Base-by-base conservation (phyloP, 2,113 vertebrate genomes). In the Arizona elegans region DNA sequence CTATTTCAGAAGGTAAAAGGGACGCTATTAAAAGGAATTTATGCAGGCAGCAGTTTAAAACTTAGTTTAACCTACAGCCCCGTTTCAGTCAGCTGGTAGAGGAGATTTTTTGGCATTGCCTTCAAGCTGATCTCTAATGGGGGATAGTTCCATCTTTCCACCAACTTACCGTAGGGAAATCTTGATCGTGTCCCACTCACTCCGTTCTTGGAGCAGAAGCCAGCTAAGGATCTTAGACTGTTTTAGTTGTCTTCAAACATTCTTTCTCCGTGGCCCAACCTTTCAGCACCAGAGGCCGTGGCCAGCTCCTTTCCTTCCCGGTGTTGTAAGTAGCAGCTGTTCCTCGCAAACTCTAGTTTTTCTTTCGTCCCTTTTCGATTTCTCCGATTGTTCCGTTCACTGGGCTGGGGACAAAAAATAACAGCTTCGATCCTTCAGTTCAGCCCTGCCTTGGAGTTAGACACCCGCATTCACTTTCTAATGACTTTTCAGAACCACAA, bases 221-320 rank as follows among this genome's bases (percentile, higher is more conserved):
- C 43, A 59, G 13, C 29, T 17, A 33, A 53, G 53, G 88, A 90
- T 4, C 10, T 24, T 19, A 1, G 23, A 29, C 1, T 13, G 5
- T 33, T 86, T 93, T 56, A 93, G 55, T 65, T 8, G 47, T n/a
- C 47, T 53, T 54, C 75, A 13, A 90, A 86, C 92, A 93, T 93
- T 19, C 47, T 90, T 38, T n/a, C 75, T 2, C 11, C 1, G 29
- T 7, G 29, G 65, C 47, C 12, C 55, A 55, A 53, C 38, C 23
- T 86, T 93, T 93, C 92, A 93, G 88, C 89, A 93, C 92, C 65
- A 90, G 12, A 9, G 81, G 12, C 21, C 8, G 88, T 86, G 92
- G 89, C 2, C 56, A 93, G 88, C 88, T 93, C 92, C 92, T 43
- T 86, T 7, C 54, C 9, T n/a, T n/a, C 9, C 7, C 3, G 0